phyloP scores from a whole-genome alignment of 2,113 vertebrate species.

The Amphiprion percula region DNA sequence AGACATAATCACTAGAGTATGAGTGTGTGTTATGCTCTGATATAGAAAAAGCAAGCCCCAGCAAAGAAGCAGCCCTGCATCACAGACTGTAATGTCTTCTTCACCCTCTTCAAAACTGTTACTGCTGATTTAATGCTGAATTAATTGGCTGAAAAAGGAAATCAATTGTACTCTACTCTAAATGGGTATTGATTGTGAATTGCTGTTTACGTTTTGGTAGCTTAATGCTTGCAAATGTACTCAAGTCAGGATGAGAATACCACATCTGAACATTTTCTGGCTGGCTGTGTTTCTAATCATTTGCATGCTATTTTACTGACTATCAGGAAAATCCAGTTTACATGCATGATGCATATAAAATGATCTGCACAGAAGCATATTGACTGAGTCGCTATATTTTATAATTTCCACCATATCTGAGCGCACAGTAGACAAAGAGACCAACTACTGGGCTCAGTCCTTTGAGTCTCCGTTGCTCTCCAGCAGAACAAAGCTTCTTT shows the following conservation, averaged over 20 bases:
- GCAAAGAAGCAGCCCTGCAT: conserved; percentile 14
- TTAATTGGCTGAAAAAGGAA: conserved; percentile 26
- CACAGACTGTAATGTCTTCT: neutral
- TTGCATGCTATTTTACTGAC: conserved; percentile 1
- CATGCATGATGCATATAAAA: neutral
- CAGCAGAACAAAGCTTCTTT: conserved; percentile 78
- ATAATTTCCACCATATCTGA: conserved; percentile 52
- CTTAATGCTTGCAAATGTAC: conserved; percentile 13
- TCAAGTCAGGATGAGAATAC: neutral
- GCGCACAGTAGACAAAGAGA: conserved; percentile 69
- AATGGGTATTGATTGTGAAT: conserved; percentile 36
- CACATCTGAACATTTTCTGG: conserved; percentile 8
- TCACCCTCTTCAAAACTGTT: neutral
- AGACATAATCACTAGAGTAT: conserved; percentile 34
- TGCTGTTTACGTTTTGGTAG: conserved; percentile 14
- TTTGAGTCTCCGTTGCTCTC: conserved; percentile 68
- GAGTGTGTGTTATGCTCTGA: conserved; percentile 33
- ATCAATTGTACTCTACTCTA: conserved; percentile 32
- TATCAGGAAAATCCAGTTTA: conserved; percentile 10
- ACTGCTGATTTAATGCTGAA: conserved; percentile 25
- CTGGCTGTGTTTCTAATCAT: neutral
- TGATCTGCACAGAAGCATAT: neutral
- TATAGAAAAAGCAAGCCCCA: conserved; percentile 32
- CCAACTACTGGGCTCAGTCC: conserved; percentile 51
- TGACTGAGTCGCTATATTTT: conserved; percentile 18